Conservation (phyloP, 92 coral and sea anemone species). For the Hydrozoanthus gracilis region DNA sequence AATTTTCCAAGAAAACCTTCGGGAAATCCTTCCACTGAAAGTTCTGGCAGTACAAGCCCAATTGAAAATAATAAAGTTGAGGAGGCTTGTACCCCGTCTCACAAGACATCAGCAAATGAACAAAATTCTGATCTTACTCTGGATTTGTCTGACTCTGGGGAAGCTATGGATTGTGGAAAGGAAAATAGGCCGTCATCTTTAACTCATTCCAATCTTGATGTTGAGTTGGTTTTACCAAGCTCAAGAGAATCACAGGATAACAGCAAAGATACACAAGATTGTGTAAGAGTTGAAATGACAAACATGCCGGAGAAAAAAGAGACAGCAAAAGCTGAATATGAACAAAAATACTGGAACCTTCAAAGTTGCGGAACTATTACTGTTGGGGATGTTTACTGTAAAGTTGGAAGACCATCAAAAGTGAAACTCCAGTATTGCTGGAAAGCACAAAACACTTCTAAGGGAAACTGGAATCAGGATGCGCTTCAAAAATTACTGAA, state of each 20-base stretch:
- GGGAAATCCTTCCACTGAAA: neutral
- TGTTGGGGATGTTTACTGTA: slow-evolving; percentile 87
- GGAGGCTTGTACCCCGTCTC: neutral
- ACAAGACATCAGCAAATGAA: neutral
- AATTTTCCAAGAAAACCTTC: neutral
- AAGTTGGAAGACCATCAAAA: slow-evolving; percentile 85
- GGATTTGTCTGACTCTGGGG: slow-evolving; percentile 12
- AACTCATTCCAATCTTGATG: slow-evolving; percentile 7
- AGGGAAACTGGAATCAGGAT: slow-evolving; percentile 63
- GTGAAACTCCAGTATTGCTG: slow-evolving; percentile 80
- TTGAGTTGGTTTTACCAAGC: neutral
- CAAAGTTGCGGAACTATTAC: slow-evolving; percentile 79
- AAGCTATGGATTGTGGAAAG: slow-evolving; percentile 37
- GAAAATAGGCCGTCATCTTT: slow-evolving; percentile 37
- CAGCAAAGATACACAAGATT: slow-evolving; percentile 15
- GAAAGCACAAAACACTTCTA: slow-evolving; percentile 57
- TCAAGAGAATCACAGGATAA: neutral
- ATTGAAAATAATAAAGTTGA: slow-evolving; percentile 5
- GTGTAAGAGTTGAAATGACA: neutral
- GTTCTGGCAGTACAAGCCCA: slow-evolving; percentile 5
- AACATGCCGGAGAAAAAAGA: neutral
- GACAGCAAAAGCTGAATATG: neutral
- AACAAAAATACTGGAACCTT: slow-evolving; percentile 71
- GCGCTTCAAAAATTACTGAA: slow-evolving; percentile 81
- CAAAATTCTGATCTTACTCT: neutral